Conservation (phyloP, 2,888 invertebrate species). For the Drepana falcataria region DNA sequence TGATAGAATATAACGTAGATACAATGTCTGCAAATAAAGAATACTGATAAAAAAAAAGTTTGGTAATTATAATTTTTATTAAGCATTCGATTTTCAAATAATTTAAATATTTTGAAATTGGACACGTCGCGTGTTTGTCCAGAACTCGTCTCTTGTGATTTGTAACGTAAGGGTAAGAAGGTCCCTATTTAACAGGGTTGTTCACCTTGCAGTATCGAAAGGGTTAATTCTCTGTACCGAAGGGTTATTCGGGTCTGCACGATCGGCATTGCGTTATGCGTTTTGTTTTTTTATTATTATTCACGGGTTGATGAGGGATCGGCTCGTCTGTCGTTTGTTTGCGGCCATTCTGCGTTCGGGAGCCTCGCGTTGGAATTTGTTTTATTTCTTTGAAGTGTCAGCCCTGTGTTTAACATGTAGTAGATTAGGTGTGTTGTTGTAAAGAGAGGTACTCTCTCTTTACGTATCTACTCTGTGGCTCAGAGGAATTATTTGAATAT, state of each 20-base stretch:
- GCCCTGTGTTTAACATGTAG: background rate
- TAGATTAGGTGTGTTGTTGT: no score
- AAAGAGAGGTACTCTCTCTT: no score
- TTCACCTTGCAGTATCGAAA: constrained; percentile 71
- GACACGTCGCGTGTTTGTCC: no score
- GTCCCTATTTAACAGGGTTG: constrained; percentile 69
- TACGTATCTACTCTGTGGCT: no score
- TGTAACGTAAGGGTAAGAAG: constrained; percentile 31
- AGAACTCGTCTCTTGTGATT: constrained; percentile 18
- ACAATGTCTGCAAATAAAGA: no score
- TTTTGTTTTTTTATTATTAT: constrained; percentile 49
- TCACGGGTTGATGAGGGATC: constrained; percentile 48
- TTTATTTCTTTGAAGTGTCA: constrained; percentile 1
- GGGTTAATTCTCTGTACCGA: constrained; percentile 68
- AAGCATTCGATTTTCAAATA: no score
- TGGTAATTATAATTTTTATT: no score
- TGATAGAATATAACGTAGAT: no score
- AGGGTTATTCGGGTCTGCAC: constrained; percentile 57
- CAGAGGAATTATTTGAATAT: no score
- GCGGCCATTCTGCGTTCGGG: constrained; percentile 22
- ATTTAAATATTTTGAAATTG: background rate
- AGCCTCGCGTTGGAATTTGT: constrained; percentile 5
- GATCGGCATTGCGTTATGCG: constrained; percentile 55
- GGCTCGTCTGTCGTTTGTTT: constrained; percentile 41
- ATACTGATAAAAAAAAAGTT: no score